Conservation (phyloP, 2,113 vertebrate genomes). For the Phylloscopus trochilus region DNA sequence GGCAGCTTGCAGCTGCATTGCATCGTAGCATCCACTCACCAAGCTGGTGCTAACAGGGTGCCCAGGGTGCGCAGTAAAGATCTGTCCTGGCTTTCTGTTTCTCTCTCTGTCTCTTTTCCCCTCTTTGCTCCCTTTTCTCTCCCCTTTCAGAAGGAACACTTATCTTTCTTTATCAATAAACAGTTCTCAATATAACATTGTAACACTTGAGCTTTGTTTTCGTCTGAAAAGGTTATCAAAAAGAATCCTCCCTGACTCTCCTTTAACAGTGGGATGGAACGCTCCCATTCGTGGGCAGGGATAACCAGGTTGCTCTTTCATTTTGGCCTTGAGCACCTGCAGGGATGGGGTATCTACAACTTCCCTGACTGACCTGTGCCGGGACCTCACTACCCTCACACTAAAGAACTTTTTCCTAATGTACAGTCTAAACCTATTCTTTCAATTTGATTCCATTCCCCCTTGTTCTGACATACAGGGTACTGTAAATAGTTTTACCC, state of each 20-base stretch:
- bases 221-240: not conserved
- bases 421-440: not conserved
- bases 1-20: not conserved
- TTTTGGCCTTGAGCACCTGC: accelerated
- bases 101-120: not conserved
- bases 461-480: accelerated
- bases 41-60: too few species aligned
- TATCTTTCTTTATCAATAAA: not conserved
- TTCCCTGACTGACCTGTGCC: accelerated
- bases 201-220: not conserved
- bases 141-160: not conserved
- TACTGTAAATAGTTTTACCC: not conserved
- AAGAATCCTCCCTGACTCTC: not conserved
- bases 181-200: not conserved
- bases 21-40: not conserved
- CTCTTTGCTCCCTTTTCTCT: not conserved
- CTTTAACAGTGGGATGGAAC: not conserved
- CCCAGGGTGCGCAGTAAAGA: not conserved
- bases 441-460: not conserved
- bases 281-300: not conserved
- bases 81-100: not conserved
- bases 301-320: not conserved
- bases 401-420: not conserved
- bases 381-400: accelerated
- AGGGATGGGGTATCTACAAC: not conserved